These are phyloP conservation scores for Ispidina picta DNA, from an alignment of 2,797 vertebrate genomes.

Conservation along the genomic window DNA sequence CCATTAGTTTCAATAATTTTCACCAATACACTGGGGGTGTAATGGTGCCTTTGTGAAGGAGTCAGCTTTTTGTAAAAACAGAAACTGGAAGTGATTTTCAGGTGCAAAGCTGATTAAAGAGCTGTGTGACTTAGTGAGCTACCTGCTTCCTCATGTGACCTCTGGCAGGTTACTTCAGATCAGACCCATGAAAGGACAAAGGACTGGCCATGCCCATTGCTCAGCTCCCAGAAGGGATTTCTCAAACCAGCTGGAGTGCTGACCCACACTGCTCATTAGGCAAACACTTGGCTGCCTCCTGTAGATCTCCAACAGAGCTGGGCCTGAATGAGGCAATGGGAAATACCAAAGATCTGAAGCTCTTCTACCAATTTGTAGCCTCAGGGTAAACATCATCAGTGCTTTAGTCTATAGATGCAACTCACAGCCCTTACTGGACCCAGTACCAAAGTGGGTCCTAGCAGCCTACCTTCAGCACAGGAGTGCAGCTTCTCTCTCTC, in stretches of 20 bases:
- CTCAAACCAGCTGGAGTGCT: not conserved
- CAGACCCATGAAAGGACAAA: not conserved
- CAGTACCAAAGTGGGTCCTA: not conserved
- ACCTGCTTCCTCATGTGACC: not conserved
- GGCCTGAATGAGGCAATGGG: not conserved
- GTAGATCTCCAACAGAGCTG: not conserved
- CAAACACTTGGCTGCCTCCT: not conserved
- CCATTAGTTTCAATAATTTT: not conserved
- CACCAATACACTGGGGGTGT: not conserved
- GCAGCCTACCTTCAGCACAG: not conserved
- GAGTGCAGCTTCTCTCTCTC: rapidly evolving
- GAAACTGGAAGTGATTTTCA: not conserved
- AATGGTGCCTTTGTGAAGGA: not conserved
- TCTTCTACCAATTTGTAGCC: not conserved
- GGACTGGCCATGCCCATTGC: not conserved
- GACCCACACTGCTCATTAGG: no score
- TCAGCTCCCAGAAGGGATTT: not conserved
- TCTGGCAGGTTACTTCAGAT: not conserved
- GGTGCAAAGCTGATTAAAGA: not conserved
- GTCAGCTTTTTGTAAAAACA: not conserved
- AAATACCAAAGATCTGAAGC: not conserved
- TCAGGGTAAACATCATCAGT: not conserved
- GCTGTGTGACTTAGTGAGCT: not conserved
- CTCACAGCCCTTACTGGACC: rapidly evolving
- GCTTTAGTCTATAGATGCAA: not conserved